Evolutionary conservation across 2,888 invertebrate genomes (phyloP).

Genomic region (Graphium colonna): DNA sequence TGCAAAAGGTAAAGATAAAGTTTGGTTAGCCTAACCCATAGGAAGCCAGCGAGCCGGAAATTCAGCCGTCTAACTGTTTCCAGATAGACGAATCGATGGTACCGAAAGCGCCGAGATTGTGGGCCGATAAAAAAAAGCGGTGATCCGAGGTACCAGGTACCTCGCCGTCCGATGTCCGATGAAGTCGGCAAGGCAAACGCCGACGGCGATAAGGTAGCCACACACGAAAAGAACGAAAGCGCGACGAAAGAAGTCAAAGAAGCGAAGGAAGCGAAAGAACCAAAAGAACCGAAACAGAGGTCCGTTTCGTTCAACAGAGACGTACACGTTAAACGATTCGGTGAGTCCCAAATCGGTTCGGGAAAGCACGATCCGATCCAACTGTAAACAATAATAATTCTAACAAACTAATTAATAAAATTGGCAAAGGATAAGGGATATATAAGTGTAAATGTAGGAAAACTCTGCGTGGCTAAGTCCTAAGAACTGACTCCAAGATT

Average conservation of each 20-base stretch:
- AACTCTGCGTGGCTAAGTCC: too few species aligned
- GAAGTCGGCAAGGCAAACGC: constrained; percentile 63
- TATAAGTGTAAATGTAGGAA: too few species aligned
- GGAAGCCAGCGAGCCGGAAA: not conserved
- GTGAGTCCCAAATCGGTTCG: constrained; percentile 74
- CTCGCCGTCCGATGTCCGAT: constrained; percentile 69
- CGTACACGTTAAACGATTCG: constrained; percentile 94
- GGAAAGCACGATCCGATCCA: constrained; percentile 3
- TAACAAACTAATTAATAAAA: too few species aligned
- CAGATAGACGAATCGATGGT: constrained; percentile 70
- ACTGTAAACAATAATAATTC: too few species aligned
- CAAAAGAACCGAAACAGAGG: constrained; percentile 76
- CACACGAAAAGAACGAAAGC: constrained; percentile 42
- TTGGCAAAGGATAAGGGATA: too few species aligned
- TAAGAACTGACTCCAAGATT: too few species aligned
- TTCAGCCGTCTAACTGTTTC: constrained; percentile 35
- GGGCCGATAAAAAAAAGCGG: constrained; percentile 28
- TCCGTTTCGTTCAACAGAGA: constrained; percentile 94
- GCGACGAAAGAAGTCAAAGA: too few species aligned
- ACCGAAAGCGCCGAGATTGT: constrained; percentile 46
- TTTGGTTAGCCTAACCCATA: not conserved
- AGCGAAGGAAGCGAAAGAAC: too few species aligned
- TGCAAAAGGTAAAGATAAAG: not conserved
- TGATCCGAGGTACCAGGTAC: constrained; percentile 63
- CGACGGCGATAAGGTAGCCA: constrained; percentile 64